Conservation (phyloP, 1,140 invertebrate species). For the Apis laboriosa region DNA sequence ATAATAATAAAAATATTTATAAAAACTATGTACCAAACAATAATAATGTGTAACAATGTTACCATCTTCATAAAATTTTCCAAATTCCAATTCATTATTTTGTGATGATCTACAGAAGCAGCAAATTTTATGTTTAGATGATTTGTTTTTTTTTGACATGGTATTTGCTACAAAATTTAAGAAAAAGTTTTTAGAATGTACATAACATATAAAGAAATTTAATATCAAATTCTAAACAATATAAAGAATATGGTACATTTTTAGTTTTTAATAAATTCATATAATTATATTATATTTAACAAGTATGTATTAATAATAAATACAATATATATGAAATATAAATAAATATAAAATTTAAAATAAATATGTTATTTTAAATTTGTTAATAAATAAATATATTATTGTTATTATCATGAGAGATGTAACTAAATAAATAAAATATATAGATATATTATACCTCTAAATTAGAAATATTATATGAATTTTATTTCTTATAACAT, state of each 20-base stretch:
- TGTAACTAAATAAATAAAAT: background rate
- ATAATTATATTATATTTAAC: background rate
- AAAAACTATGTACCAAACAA: slow-evolving; percentile 78
- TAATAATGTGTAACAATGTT: slow-evolving; percentile 82
- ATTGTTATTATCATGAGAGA: no score
- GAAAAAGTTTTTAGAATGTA: background rate
- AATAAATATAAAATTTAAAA: no score
- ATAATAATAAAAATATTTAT: background rate
- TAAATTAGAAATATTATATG: background rate
- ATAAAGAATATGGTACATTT: background rate
- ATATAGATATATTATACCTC: background rate
- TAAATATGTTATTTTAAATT: no score
- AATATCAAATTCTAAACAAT: background rate
- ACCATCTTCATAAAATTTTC: slow-evolving; percentile 79
- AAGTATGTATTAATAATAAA: background rate
- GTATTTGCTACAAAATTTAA: background rate
- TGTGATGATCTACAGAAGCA: slow-evolving; percentile 80
- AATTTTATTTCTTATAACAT: background rate
- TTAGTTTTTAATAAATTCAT: background rate
- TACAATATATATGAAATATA: background rate
- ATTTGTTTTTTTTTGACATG: slow-evolving; percentile 15
- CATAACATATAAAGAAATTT: background rate
- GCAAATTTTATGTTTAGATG: slow-evolving; percentile 63
- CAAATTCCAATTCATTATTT: slow-evolving; percentile 80
- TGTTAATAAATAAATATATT: no score